These are phyloP conservation scores for Megaleporinus macrocephalus DNA, from an alignment of 2,113 vertebrate species.

Conservation along the genomic window DNA sequence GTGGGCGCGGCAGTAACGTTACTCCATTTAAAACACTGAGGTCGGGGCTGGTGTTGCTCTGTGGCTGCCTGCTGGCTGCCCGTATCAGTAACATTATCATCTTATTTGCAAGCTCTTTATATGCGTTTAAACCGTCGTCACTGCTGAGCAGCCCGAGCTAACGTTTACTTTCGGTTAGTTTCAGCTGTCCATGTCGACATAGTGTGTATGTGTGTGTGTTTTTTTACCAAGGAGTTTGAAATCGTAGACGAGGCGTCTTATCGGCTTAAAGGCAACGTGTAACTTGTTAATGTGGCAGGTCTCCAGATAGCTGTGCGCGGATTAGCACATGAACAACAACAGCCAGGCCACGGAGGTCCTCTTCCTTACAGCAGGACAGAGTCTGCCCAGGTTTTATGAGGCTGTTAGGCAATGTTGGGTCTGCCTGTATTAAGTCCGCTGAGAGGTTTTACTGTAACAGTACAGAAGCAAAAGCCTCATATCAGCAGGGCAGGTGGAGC, in stretches of 20 bases:
- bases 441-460: too few species aligned
- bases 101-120: not conserved
- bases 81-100: not conserved
- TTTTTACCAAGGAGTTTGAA: not conserved
- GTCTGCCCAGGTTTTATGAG: not conserved
- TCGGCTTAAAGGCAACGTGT: constrained; percentile 62
- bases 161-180: not conserved
- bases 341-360: not conserved
- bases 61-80: not conserved
- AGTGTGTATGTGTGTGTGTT: too few species aligned
- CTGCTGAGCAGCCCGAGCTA: not conserved
- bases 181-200: not conserved
- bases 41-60: not conserved
- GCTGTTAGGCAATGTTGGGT: too few species aligned
- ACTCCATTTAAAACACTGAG: too few species aligned
- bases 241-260: constrained; percentile 64
- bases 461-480: not conserved
- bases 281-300: constrained; percentile 29
- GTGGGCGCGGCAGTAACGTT: not conserved
- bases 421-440: too few species aligned
- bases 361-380: not conserved
- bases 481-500: not conserved
- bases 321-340: constrained; percentile 18
- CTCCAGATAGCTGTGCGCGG: constrained; percentile 14
- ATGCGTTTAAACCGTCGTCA: not conserved